Conservation (phyloP, 1,140 invertebrate genomes). For the Bombus pascuorum region DNA sequence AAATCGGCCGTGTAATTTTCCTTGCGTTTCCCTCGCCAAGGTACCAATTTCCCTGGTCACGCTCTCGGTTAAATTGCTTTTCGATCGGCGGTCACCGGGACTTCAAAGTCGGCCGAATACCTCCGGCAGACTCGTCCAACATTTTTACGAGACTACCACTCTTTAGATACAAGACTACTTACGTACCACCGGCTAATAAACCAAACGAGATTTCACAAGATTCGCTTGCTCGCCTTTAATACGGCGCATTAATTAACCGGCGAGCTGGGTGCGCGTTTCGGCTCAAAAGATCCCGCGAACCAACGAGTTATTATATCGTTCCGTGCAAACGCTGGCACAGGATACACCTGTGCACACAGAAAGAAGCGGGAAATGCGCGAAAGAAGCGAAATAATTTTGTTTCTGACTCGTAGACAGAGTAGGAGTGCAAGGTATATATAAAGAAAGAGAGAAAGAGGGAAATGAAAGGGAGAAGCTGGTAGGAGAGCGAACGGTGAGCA, state of each 20-base stretch:
- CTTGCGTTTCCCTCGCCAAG: neutral
- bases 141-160: neutral
- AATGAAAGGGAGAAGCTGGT: conserved; percentile 44
- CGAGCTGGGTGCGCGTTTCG: neutral
- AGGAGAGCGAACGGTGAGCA: conserved; percentile 42
- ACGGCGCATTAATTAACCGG: conserved; percentile 11
- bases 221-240: neutral
- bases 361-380: conserved; percentile 8
- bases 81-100: neutral
- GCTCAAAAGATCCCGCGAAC: neutral
- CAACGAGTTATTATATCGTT: conserved; percentile 7
- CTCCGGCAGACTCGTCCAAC: neutral
- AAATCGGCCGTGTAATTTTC: conserved; percentile 9
- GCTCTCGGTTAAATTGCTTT: neutral
- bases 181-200: neutral
- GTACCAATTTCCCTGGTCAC: neutral
- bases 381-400: conserved; percentile 70
- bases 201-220: neutral
- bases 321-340: neutral
- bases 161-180: neutral
- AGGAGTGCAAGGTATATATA: neutral
- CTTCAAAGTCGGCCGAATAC: neutral
- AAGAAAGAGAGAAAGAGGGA: neutral
- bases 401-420: conserved; percentile 31
- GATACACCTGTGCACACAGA: conserved; percentile 55